Base-by-base conservation (phyloP, 2,797 vertebrate species). In the Heliangelus exortis region DNA sequence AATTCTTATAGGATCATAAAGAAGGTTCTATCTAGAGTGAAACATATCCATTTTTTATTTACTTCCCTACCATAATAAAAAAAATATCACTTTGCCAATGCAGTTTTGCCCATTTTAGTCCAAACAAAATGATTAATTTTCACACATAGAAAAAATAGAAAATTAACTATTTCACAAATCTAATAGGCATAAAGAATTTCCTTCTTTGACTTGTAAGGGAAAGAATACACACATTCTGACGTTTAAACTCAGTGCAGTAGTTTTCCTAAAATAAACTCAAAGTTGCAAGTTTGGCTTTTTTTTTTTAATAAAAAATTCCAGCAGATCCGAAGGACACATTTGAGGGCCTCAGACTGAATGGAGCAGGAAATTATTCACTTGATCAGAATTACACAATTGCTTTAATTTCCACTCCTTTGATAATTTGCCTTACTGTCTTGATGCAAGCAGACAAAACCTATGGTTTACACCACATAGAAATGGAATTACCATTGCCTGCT, bases 81-180 rank as follows among this genome's bases (percentile, higher is more conserved):
- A 34, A 91, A 63, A 18, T 15, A 74, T 67, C 91, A 55, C 26
- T 94, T 96, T 97, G 95, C 96, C 96, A 97, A 9, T 90, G 95
- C 92, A 95, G 95, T 87, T 96, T 96, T 94, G 93, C 85, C 50
- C 47, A 51, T 55, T 80, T 93, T 47, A 79, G 47, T 31, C 71
- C 36, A 73, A 89, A 87, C 8, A 63, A 77, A 84, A 92, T 2
- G 5, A 72, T 88, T 7, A 0, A 39, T 65, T 81, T 75, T 76
- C 54, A 75, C 20, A 76, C 18, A 21, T 9, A 43, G 9, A 39
- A 19, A 43, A 39, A 10, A 13, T 41, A 41, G 39, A 41, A 21
- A 43, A 10, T 1, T 8, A 26, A 68, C 31, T 29, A 41, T 68
- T 85, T 73, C 51, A 81, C 48, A 29, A 51, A 48, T 63, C 20